Conservation (phyloP, 1,140 invertebrate genomes). For the Drosophila santomea region DNA sequence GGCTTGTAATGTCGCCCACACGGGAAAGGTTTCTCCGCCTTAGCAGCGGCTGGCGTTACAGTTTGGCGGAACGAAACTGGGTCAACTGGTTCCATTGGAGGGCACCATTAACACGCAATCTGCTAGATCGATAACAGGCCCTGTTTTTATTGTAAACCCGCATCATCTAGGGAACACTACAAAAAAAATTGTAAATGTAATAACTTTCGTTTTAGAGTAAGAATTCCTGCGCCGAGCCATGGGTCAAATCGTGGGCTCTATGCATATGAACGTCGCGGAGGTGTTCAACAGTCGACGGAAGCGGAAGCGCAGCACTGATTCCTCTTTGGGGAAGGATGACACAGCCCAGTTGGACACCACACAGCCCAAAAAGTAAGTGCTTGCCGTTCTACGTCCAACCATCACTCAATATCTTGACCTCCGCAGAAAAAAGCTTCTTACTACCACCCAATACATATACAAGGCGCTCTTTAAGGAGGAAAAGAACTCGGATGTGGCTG, state of each 20-base stretch:
- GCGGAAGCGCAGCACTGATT: slow-evolving; percentile 72
- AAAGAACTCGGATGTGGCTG: slow-evolving; percentile 91
- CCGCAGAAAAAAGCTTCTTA: slow-evolving; percentile 89
- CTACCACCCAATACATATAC: slow-evolving; percentile 92
- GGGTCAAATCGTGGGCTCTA: slow-evolving; percentile 74
- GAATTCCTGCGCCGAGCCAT: slow-evolving; percentile 33
- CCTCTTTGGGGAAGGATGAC: slow-evolving; percentile 44
- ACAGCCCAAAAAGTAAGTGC: slow-evolving; percentile 75
- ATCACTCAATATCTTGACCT: slow-evolving; percentile 13
- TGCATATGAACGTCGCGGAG: slow-evolving; percentile 70
- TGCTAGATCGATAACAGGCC: slow-evolving; percentile 38
- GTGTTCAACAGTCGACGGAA: slow-evolving; percentile 70
- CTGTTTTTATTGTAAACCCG: not conserved
- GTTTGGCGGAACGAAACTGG: slow-evolving; percentile 46
- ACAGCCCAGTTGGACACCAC: slow-evolving; percentile 39
- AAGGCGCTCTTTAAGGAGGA: slow-evolving; percentile 91
- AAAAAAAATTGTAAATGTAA: not conserved
- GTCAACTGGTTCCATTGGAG: slow-evolving; percentile 49
- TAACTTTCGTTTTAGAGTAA: not conserved
- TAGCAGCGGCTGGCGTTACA: slow-evolving; percentile 13
- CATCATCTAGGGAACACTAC: slow-evolving; percentile 1
- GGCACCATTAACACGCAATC: slow-evolving; percentile 59
- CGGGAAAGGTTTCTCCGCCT: slow-evolving; percentile 25
- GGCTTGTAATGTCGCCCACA: slow-evolving; percentile 8
- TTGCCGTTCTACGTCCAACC: too few relatives aligned